Evolutionary conservation across 2,797 vertebrate genomes (phyloP).

Genomic region (Scomberomorus guttatus): DNA sequence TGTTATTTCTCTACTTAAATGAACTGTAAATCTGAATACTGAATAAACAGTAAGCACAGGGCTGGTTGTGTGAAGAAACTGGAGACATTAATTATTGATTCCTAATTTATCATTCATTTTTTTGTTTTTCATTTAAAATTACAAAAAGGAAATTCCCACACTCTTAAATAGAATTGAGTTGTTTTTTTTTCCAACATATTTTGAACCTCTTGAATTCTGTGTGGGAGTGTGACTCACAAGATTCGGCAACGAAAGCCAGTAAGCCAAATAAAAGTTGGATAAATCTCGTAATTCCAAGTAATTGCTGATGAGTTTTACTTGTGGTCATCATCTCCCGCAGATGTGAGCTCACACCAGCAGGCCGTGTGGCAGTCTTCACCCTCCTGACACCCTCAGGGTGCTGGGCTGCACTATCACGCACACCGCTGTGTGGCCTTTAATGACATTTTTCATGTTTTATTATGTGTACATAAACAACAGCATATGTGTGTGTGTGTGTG

Average conservation of each 20-base stretch:
- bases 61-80: no score
- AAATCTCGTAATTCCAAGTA: constrained; percentile 30
- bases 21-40: no score
- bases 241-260: not conserved
- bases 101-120: no score
- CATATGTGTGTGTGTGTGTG: constrained; percentile 21
- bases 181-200: no score
- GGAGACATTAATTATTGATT: no score
- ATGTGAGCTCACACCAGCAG: constrained; percentile 35
- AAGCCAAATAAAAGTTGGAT: not conserved
- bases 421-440: constrained; percentile 86
- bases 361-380: constrained; percentile 50
- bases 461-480: constrained; percentile 72
- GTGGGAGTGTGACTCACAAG: not conserved
- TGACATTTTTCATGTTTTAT: constrained; percentile 83
- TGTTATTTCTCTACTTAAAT: no score
- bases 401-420: constrained; percentile 80
- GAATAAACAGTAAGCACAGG: no score
- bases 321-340: constrained; percentile 46
- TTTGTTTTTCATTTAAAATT: no score
- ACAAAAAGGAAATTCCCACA: no score
- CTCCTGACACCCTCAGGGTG: constrained; percentile 70
- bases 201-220: not conserved
- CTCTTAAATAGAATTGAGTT: no score
- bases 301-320: constrained; percentile 25